Conservation (phyloP, 2,888 invertebrate species). For the Cryptosula pallasiana region DNA sequence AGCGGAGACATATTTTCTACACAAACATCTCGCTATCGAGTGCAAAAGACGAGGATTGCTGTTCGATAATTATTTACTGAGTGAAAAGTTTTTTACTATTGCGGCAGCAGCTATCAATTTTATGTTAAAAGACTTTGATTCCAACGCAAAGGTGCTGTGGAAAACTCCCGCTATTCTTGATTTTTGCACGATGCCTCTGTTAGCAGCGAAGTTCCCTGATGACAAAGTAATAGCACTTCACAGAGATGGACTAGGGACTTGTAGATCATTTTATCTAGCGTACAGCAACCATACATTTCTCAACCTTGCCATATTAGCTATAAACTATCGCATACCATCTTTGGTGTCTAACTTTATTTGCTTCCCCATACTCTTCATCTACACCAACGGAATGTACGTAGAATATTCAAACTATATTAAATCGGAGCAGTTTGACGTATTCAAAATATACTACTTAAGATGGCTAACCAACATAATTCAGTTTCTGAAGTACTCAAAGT, state of each 20-base stretch:
- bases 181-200: not conserved
- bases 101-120: not conserved
- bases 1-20: not conserved
- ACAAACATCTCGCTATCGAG: not conserved
- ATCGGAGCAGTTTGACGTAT: not conserved
- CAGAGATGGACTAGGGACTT: not conserved
- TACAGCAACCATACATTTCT: not conserved
- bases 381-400: not conserved
- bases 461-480: not conserved
- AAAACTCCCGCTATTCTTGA: not conserved
- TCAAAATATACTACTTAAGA: not conserved
- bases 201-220: not conserved
- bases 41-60: not conserved
- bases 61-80: not conserved
- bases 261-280: not conserved
- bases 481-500: not conserved
- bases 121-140: not conserved
- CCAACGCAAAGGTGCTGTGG: not conserved
- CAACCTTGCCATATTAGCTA: not conserved
- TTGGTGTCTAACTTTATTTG: not conserved
- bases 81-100: not conserved
- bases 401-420: not conserved
- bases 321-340: not conserved
- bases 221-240: not conserved
- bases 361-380: not conserved